Conservation (phyloP, 2,888 invertebrate genomes). For the Parochlus steinenii region DNA sequence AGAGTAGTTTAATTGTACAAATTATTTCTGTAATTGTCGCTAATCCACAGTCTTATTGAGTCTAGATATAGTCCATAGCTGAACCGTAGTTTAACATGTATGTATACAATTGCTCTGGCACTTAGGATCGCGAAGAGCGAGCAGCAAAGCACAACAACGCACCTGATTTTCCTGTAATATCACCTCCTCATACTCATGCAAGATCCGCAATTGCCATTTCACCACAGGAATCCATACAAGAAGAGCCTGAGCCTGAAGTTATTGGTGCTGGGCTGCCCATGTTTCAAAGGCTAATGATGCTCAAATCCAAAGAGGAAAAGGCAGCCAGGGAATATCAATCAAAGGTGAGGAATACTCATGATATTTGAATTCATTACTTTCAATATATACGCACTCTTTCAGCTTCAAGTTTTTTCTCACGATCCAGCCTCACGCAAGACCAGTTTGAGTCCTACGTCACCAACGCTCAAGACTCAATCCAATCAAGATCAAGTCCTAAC, state of each 20-base stretch:
- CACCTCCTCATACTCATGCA: constrained; percentile 39
- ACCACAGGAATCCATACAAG: constrained; percentile 33
- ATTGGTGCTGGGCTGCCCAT: constrained; percentile 56
- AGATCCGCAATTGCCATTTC: constrained; percentile 40
- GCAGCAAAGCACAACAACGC: constrained; percentile 23
- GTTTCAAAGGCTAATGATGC: constrained; percentile 51
- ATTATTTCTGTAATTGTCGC: background rate
- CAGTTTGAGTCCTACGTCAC: constrained; percentile 14
- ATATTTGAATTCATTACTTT: background rate
- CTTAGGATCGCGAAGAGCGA: constrained; percentile 38
- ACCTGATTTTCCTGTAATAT: constrained; percentile 29
- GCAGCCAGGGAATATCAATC: constrained; percentile 28
- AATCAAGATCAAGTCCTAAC: constrained; percentile 33
- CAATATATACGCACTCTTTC: background rate
- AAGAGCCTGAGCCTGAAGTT: constrained; percentile 39
- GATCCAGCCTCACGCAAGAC: constrained; percentile 9
- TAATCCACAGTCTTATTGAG: too few relatives aligned
- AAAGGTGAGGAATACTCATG: constrained; percentile 12
- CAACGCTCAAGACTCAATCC: constrained; percentile 22
- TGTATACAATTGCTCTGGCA: too few relatives aligned
- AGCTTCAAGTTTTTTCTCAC: constrained; percentile 9
- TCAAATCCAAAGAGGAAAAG: constrained; percentile 59
- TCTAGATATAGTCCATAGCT: too few relatives aligned
- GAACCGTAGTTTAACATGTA: too few relatives aligned
- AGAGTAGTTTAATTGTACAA: constrained; percentile 6